Evolutionary conservation across 2,113 vertebrate genomes (phyloP), one percentile per base, ranked within the genome.

Genomic region (Phoxinus phoxinus): DNA sequence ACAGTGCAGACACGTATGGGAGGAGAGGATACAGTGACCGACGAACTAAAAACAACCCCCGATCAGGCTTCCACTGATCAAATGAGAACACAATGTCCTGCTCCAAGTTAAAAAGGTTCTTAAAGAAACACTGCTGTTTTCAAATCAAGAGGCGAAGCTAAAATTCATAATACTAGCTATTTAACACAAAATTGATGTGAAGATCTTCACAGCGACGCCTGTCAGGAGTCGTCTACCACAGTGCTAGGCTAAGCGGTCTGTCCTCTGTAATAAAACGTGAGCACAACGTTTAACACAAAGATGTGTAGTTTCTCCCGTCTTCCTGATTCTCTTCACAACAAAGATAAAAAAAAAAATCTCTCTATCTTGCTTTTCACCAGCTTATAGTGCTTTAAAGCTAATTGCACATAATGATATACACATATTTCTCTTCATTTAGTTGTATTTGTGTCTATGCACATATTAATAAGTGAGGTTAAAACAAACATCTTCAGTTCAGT

Each of bases 111-210:
- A 97, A 97, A 96, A 83, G 15, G 95, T 90, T 94, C 90, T 93
- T 92, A 95, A 96, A 96, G 93, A 96, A 96, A 96, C 90, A 91
- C 93, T 94, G 89, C 90, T 91, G 92, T 94, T 94, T 95, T 93
- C 94, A 93, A 95, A 92, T 91, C 94, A 93, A 93, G 91, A 95
- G 67, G 41, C 44, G n/a, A 56, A 77, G 81, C 63, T 23, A 93
- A 6, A 56, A 25, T 53, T 67, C n/a, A 71, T 71, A 77, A 67
- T n/a, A 67, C 58, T 15, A 30, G 41, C n/a, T 94, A 91, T 95
- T 94, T 94, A 95, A 96, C 96, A 92, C 96, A 96, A 95, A 95
- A 91, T 90, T 93, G 87, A 90, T 90, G 93, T 77, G 85, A 91
- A 88, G 85, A 89, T 91, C 88, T 90, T 90, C 94, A 87, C 91